Evolutionary conservation across 1,140 invertebrate species (phyloP), one percentile per base, ranked within the genome.

Genomic region (Tetraneura akinire): DNA sequence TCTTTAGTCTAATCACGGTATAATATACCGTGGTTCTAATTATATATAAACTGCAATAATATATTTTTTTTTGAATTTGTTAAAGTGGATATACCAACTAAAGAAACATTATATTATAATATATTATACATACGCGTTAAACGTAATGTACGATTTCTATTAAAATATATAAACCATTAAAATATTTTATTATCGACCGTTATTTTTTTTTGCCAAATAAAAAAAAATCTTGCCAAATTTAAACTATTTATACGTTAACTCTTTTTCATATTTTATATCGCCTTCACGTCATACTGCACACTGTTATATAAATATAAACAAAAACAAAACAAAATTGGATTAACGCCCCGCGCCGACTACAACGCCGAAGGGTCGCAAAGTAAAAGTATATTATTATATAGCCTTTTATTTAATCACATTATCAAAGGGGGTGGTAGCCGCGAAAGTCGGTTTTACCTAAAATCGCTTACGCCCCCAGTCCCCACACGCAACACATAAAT

Each of bases 391-490:
- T 45, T 76, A 60, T 49, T 23, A 29, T 23, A 42, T 60, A 37
- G 71, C 73, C 32, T 76, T 76, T 76, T 60, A 60, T 76, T 76
- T 78, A 78, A 78, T 78, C 55, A 29, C 74, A 78, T 76, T 76
- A 76, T 23, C 66, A 23, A 42, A 70, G 45, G 66, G 66, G 68
- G 47, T 29, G 45, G 68, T 10, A 29, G 68, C 42, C 23, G 23
- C 14, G 29, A 62, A 45, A 47, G 74, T 78, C 23, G 32, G 74
- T 62, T 45, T 62, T 57, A 47, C 74, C 42, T 47, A 62, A 78
- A 74, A 57, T 74, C 51, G 32, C 71, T 23, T 21, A 71, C 45
- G 68, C 68, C 68, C 68, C 68, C 68, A 9, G 68, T 45, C 68
- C 68, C 68, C 68, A 9, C 68, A 37, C 66, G 45, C 42, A 9